A percentile compares a stretch with the other conserved stretches of the same genome.
These are phyloP conservation scores for Masticophis lateralis DNA, from an alignment of 2,797 vertebrate genomes.

Conservation along the genomic window DNA sequence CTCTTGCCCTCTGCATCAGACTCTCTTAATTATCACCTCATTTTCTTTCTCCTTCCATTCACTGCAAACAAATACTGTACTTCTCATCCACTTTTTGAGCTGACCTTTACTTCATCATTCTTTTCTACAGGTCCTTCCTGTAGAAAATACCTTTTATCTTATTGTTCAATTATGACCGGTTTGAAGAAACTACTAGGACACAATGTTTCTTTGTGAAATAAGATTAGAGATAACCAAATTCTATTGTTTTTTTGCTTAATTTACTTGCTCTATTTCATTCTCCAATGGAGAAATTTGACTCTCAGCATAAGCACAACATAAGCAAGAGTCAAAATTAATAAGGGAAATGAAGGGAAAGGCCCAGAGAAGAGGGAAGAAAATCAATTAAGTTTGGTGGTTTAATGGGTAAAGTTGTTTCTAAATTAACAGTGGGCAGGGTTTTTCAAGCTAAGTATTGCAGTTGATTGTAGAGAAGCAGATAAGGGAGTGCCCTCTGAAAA, in stretches of 20 bases:
- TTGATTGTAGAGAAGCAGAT: background rate
- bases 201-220: background rate
- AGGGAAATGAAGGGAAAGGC: background rate
- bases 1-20: background rate
- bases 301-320: background rate
- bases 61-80: background rate
- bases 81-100: background rate
- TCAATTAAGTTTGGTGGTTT: background rate
- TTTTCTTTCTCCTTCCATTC: background rate
- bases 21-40: background rate
- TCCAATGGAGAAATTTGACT: background rate
- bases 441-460: background rate
- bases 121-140: background rate
- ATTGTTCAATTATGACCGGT: background rate
- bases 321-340: background rate
- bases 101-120: background rate
- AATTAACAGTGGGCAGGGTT: background rate
- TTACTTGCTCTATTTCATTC: background rate
- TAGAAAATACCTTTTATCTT: background rate
- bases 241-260: background rate
- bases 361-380: background rate
- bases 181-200: background rate
- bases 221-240: background rate
- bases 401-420: background rate
- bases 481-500: background rate